These are phyloP conservation scores for Fregata magnificens DNA, from an alignment of 2,113 vertebrate genomes.

Conservation along the genomic window DNA sequence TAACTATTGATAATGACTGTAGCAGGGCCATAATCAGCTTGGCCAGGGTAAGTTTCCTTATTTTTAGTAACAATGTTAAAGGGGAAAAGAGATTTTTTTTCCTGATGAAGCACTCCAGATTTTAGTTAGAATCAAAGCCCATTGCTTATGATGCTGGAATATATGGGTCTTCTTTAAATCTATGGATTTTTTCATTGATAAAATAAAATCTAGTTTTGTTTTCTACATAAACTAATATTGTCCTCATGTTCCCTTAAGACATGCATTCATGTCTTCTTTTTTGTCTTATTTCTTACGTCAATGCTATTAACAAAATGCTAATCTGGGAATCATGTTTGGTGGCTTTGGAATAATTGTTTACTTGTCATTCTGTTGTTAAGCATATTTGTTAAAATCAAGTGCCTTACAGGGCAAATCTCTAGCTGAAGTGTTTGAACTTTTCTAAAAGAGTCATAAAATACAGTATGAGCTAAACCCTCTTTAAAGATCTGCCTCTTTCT, in stretches of 20 bases:
- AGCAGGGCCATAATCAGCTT: background rate
- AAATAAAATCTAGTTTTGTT: background rate
- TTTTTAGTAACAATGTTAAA: background rate
- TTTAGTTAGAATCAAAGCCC: background rate
- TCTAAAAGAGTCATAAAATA: background rate
- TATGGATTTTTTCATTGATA: background rate
- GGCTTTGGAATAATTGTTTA: background rate
- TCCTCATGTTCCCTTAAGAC: background rate
- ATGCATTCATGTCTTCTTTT: background rate
- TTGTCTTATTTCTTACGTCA: background rate
- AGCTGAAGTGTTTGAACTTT: background rate
- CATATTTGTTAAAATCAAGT: background rate
- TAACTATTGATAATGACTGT: background rate
- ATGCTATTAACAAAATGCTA: background rate
- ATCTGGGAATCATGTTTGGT: background rate
- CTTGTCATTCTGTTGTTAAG: background rate
- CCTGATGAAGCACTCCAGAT: background rate
- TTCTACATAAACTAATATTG: background rate
- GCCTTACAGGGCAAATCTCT: background rate
- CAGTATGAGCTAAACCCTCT: background rate
- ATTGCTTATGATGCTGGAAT: background rate
- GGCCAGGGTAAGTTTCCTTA: background rate
- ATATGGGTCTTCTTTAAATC: background rate
- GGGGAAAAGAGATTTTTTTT: background rate
- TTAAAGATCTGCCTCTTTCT: background rate